Percentiles rank a stretch among this genome's conserved stretches.
phyloP scores from a whole-genome alignment of 64 coral and sea anemone genomes.

The Dendronephthya gigantea region DNA sequence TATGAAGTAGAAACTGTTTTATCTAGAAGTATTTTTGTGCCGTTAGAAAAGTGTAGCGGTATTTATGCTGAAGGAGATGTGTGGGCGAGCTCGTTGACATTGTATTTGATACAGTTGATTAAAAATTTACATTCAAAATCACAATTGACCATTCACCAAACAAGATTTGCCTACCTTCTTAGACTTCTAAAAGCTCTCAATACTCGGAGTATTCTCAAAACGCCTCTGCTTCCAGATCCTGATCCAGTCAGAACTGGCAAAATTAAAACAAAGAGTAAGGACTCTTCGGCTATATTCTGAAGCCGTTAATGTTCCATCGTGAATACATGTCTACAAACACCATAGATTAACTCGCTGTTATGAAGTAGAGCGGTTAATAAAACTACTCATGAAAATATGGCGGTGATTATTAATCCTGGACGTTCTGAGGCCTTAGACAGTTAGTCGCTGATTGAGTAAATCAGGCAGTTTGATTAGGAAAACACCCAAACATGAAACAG shows the following conservation, averaged over 20 bases:
- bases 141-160: neutral
- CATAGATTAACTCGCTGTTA: neutral
- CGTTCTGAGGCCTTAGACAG: no score
- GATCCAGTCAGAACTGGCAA: conserved; percentile 1
- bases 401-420: no score
- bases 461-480: no score
- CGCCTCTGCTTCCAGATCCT: conserved; percentile 92
- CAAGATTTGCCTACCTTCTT: conserved; percentile 58
- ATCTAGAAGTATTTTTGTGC: neutral
- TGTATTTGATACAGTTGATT: neutral
- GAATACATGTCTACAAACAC: neutral
- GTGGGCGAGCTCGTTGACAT: neutral
- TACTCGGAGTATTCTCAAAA: conserved; percentile 90
- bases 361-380: neutral
- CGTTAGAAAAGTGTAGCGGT: neutral
- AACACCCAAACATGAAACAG: no score
- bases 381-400: neutral
- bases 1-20: neutral
- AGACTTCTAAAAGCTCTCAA: conserved; percentile 94
- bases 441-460: no score
- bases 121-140: neutral
- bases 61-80: neutral
- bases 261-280: neutral
- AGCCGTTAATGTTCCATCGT: neutral
- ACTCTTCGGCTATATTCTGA: neutral